Percentiles rank a stretch among this genome's conserved stretches.
phyloP scores from a whole-genome alignment of 2,113 vertebrate genomes.

The Cinclus mexicanus region DNA sequence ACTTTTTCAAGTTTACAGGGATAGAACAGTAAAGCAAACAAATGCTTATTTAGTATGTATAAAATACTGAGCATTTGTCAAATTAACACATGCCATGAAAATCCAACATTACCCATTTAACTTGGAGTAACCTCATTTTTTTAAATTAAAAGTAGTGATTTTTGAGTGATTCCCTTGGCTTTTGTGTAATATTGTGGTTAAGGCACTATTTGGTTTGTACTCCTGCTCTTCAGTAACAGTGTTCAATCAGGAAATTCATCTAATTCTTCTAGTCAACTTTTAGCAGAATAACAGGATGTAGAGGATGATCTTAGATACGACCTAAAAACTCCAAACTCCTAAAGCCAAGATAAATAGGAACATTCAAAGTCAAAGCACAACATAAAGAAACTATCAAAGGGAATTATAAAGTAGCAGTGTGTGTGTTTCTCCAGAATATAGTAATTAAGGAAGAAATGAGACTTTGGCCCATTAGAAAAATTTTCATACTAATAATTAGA shows the following conservation, averaged over 20 bases:
- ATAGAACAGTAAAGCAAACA: neutral
- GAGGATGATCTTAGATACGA: neutral
- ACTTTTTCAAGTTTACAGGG: neutral
- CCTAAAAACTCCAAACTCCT: neutral
- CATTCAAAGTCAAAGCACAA: neutral
- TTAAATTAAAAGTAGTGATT: neutral
- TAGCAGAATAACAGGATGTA: neutral
- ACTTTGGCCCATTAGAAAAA: neutral
- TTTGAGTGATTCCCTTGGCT: neutral
- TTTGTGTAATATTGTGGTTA: neutral
- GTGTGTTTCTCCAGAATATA: neutral
- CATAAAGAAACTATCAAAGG: neutral
- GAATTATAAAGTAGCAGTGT: neutral
- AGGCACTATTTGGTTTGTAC: neutral
- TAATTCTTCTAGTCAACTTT: neutral
- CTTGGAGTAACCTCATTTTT: neutral
- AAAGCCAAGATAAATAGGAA: neutral
- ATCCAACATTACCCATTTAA: neutral
- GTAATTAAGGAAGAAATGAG: neutral
- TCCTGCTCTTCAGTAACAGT: neutral
- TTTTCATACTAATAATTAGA: neutral
- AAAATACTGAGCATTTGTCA: neutral
- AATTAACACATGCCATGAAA: neutral
- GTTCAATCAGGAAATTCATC: neutral
- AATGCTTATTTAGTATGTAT: neutral